Conservation (phyloP, 92 coral and sea anemone species). For the Heteractis magnifica region DNA sequence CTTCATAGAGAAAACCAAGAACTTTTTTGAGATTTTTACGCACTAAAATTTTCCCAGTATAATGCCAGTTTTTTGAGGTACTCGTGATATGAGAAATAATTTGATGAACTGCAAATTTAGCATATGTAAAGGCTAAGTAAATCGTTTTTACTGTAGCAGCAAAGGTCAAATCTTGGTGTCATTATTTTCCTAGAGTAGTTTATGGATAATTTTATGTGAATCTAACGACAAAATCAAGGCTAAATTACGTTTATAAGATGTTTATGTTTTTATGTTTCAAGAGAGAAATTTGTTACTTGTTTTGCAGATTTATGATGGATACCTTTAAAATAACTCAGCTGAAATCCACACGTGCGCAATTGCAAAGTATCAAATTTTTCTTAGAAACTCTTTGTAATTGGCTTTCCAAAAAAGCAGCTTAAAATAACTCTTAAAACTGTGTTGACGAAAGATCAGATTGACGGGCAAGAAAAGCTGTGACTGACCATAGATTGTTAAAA, state of each 20-base stretch:
- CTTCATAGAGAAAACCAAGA: neutral
- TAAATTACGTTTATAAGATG: too few relatives aligned
- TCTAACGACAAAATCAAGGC: too few relatives aligned
- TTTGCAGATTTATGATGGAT: neutral
- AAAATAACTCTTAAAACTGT: neutral
- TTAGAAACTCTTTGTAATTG: neutral
- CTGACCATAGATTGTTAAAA: neutral
- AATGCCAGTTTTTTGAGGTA: neutral
- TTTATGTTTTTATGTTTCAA: neutral
- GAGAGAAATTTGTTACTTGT: neutral
- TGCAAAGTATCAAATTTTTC: slow-evolving; percentile 8
- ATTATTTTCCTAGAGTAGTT: neutral
- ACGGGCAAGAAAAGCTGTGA: neutral
- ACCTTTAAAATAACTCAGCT: neutral
- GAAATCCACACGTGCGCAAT: neutral
- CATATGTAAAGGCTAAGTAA: neutral
- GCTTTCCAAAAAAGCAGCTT: neutral
- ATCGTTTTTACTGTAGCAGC: neutral
- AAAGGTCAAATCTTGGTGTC: neutral
- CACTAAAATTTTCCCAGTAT: neutral
- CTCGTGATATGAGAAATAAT: neutral
- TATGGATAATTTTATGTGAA: neutral
- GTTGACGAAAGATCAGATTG: neutral
- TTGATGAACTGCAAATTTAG: neutral
- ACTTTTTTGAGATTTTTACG: neutral